Conservation (phyloP, 2,797 vertebrate species). For the Danio jaintianensis region DNA sequence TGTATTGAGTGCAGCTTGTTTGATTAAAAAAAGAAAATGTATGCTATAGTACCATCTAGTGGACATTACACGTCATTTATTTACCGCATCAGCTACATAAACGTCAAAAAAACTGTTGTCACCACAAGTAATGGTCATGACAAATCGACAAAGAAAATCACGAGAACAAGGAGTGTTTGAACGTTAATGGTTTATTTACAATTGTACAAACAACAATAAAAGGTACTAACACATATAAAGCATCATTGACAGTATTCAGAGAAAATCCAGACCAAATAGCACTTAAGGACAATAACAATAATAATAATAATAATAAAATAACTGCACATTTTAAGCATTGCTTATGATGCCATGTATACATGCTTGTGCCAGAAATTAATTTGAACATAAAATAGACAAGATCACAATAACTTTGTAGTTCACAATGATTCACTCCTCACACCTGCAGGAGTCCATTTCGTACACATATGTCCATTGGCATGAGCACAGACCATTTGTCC, state of each 20-base stretch:
- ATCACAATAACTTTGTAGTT: slow-evolving; percentile 8
- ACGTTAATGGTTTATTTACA: slow-evolving; percentile 81
- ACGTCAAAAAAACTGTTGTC: background rate
- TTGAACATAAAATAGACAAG: background rate
- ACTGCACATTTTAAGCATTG: slow-evolving; percentile 62
- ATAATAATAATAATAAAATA: slow-evolving; percentile 27
- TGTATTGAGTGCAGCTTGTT: background rate
- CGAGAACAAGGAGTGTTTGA: slow-evolving; percentile 48
- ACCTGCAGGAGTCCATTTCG: background rate
- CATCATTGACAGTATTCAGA: slow-evolving; percentile 64
- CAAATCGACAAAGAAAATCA: slow-evolving; percentile 7
- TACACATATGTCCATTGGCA: slow-evolving; percentile 21
- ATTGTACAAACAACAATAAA: slow-evolving; percentile 66
- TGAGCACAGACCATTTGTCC: background rate
- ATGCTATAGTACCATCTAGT: slow-evolving; percentile 28
- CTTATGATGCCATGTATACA: slow-evolving; percentile 65
- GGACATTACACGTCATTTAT: background rate
- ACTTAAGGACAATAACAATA: slow-evolving; percentile 41
- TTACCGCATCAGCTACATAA: background rate
- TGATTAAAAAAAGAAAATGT: background rate
- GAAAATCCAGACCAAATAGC: slow-evolving; percentile 44
- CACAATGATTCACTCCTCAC: background rate
- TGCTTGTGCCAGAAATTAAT: slow-evolving; percentile 47
- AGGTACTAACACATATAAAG: slow-evolving; percentile 56
- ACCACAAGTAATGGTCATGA: background rate